These are phyloP conservation scores for Mycalesis mineus DNA, from an alignment of 2,888 invertebrate genomes.

Conservation along the genomic window DNA sequence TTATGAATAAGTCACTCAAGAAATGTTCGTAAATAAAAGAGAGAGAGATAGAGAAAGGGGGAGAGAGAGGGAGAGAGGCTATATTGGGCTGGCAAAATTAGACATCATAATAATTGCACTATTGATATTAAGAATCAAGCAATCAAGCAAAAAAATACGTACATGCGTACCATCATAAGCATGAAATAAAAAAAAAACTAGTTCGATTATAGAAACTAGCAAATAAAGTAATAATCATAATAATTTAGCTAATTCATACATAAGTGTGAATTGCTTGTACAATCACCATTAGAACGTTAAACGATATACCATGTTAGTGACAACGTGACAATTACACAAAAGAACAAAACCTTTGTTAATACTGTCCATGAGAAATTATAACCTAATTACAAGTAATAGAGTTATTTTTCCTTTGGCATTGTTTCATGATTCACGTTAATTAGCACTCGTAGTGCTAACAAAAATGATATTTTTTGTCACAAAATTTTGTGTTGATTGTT, in stretches of 20 bases:
- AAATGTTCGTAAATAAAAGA: too few species aligned
- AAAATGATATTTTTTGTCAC: neutral
- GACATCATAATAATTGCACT: too few species aligned
- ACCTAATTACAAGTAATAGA: neutral
- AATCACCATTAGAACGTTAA: conserved; percentile 5
- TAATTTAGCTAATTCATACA: neutral
- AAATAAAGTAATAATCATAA: neutral
- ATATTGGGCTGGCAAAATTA: too few species aligned
- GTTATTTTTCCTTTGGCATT: neutral
- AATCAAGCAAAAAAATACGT: too few species aligned
- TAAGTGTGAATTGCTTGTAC: neutral
- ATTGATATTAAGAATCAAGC: too few species aligned
- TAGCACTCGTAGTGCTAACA: neutral
- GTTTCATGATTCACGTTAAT: neutral
- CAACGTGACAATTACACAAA: conserved; percentile 5
- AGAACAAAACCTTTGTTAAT: conserved; percentile 1
- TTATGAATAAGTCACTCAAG: too few species aligned
- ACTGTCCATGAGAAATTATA: neutral
- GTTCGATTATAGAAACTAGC: neutral
- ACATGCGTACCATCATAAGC: too few species aligned
- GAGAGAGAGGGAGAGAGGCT: too few species aligned
- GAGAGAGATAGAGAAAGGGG: too few species aligned
- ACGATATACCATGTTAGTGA: conserved; percentile 7
- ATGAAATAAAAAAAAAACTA: too few species aligned
- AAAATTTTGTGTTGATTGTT: conserved; percentile 1